These are phyloP conservation scores for Ictalurus punctatus DNA, from an alignment of 2,113 vertebrate species.

Conservation along the genomic window DNA sequence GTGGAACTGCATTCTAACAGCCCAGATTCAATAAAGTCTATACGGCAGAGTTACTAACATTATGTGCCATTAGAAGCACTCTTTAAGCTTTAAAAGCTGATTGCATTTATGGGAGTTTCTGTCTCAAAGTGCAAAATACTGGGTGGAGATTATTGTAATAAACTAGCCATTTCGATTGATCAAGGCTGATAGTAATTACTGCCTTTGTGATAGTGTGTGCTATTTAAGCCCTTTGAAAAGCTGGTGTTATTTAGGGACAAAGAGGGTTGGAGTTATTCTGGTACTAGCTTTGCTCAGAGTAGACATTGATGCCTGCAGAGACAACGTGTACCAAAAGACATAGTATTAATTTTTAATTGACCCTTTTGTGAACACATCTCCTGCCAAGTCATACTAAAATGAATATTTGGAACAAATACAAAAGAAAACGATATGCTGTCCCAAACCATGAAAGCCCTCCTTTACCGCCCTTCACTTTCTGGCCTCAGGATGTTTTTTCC, in stretches of 20 bases:
- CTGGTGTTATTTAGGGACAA: constrained; percentile 24
- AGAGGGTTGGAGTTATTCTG: constrained; percentile 14
- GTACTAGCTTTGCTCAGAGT: not conserved
- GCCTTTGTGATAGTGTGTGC: constrained; percentile 6
- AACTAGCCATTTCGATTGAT: constrained; percentile 12
- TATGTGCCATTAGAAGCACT: not conserved
- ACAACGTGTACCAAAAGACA: not conserved
- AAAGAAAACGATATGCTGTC: not conserved
- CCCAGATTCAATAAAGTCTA: constrained; percentile 14
- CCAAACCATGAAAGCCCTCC: constrained; percentile 3
- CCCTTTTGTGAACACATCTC: not conserved
- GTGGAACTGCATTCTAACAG: not conserved
- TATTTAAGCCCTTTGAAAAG: constrained; percentile 20
- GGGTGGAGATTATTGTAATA: constrained; percentile 19
- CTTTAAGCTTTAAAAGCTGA: constrained; percentile 15
- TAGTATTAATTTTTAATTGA: not conserved
- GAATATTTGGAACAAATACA: not conserved
- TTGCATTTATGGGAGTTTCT: not conserved
- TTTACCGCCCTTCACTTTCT: not conserved
- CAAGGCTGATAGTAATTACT: constrained; percentile 21
- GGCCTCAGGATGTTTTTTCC: not conserved
- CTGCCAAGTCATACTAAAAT: constrained; percentile 1
- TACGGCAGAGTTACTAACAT: not conserved
- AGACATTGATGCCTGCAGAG: not conserved
- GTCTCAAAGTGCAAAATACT: constrained; percentile 7